Evolutionary conservation across 1,140 invertebrate species (phyloP).

Genomic region (Camponotus pennsylvanicus): DNA sequence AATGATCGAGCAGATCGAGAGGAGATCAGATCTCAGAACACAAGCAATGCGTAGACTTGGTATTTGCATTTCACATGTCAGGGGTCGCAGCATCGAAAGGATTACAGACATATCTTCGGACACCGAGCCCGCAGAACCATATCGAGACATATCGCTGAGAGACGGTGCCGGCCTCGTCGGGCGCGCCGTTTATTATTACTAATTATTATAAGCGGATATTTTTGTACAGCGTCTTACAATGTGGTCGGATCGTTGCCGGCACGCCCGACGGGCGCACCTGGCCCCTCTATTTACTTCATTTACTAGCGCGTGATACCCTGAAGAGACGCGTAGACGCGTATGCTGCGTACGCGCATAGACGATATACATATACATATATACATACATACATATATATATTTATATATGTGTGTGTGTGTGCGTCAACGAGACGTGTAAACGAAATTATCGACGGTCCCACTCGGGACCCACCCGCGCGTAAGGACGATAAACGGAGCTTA

Average conservation of each 20-base stretch:
- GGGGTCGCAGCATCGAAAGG: constrained; percentile 30
- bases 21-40: not conserved
- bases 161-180: constrained; percentile 77
- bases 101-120: constrained; percentile 1
- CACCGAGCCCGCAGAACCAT: constrained; percentile 77
- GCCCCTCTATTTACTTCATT: constrained; percentile 66
- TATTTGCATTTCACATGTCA: not conserved
- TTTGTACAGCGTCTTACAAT: constrained; percentile 84
- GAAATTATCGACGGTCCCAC: constrained; percentile 21
- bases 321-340: constrained; percentile 36
- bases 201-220: constrained; percentile 83
- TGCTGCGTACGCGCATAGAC: not conserved
- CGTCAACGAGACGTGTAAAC: constrained; percentile 20
- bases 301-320: constrained; percentile 67
- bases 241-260: constrained; percentile 80
- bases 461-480: not conserved
- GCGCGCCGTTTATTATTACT: constrained; percentile 79
- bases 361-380: not conserved
- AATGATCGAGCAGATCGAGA: not conserved
- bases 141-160: constrained; percentile 82
- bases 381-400: not conserved
- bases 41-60: not conserved
- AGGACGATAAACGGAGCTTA: constrained; percentile 56
- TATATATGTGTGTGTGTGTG: not conserved
- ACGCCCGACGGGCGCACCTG: constrained; percentile 76